Conservation (phyloP, 2,888 invertebrate genomes). For the Drosophila borealis region DNA sequence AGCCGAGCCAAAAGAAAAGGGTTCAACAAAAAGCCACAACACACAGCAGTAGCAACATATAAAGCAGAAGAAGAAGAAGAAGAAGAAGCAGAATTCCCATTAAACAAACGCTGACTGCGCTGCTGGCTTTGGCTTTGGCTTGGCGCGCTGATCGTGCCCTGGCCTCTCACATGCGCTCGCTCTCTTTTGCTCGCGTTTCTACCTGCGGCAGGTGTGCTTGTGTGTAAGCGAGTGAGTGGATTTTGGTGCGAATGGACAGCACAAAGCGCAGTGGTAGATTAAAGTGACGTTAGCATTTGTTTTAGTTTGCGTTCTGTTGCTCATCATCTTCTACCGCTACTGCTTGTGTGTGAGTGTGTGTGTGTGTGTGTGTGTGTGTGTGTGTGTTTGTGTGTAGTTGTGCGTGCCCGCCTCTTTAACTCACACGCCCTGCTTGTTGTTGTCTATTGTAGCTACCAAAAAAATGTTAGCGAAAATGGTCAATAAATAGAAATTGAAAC, state of each 20-base stretch:
- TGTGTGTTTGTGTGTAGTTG: neutral
- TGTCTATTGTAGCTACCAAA: conserved; percentile 44
- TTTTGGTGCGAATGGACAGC: conserved; percentile 55
- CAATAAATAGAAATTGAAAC: conserved; percentile 30
- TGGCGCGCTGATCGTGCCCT: conserved; percentile 26
- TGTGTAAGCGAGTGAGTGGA: conserved; percentile 37
- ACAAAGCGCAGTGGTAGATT: conserved; percentile 57
- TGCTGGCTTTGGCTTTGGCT: conserved; percentile 36
- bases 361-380: neutral
- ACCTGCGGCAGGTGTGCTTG: conserved; percentile 73
- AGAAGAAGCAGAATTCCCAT: conserved; percentile 50
- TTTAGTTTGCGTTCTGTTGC: conserved; percentile 30
- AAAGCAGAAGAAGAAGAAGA: conserved; percentile 33
- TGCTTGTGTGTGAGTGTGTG: conserved; percentile 10
- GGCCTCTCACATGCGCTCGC: conserved; percentile 15
- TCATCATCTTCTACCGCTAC: conserved; percentile 20
- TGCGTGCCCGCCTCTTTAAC: neutral
- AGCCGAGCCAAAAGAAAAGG: conserved; percentile 59
- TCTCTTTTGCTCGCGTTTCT: conserved; percentile 27
- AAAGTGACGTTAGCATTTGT: conserved; percentile 61
- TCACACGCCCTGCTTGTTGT: conserved; percentile 31
- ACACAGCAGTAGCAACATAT: conserved; percentile 27
- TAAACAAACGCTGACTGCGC: conserved; percentile 41
- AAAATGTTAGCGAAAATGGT: conserved; percentile 39
- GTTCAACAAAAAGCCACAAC: conserved; percentile 46